These are phyloP conservation scores for Troglohyphantes excavatus DNA, from an alignment of 2,888 invertebrate species.

Conservation along the genomic window DNA sequence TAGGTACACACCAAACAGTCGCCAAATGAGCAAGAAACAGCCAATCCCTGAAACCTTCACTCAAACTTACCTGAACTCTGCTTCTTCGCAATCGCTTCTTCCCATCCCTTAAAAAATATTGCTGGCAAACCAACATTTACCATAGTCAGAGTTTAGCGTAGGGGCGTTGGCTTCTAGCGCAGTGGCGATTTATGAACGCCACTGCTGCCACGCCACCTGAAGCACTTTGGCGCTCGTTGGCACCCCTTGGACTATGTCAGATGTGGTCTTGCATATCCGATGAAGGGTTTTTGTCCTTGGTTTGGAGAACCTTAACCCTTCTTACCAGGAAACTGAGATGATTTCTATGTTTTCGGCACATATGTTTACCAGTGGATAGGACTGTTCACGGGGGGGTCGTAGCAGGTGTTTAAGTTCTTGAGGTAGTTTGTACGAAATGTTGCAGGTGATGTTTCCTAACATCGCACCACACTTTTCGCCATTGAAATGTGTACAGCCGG, in stretches of 20 bases:
- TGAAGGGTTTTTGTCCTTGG: background rate
- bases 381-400: too few species aligned
- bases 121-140: background rate
- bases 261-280: conserved; percentile 32
- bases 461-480: too few species aligned
- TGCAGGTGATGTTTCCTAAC: too few species aligned
- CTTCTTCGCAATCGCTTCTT: conserved; percentile 34
- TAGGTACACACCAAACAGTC: too few species aligned
- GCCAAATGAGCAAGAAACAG: too few species aligned
- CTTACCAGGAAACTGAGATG: background rate
- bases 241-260: background rate
- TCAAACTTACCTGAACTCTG: conserved; percentile 24
- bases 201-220: background rate
- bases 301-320: background rate
- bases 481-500: too few species aligned
- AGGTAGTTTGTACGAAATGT: too few species aligned
- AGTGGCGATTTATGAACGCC: conserved; percentile 30
- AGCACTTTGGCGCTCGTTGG: background rate
- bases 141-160: background rate
- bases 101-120: background rate
- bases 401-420: too few species aligned
- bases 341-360: too few species aligned
- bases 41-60: too few species aligned
- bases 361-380: too few species aligned
- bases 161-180: background rate